Base-by-base conservation (phyloP, 2,113 vertebrate species). In the Anarhynchus alexandrinus region DNA sequence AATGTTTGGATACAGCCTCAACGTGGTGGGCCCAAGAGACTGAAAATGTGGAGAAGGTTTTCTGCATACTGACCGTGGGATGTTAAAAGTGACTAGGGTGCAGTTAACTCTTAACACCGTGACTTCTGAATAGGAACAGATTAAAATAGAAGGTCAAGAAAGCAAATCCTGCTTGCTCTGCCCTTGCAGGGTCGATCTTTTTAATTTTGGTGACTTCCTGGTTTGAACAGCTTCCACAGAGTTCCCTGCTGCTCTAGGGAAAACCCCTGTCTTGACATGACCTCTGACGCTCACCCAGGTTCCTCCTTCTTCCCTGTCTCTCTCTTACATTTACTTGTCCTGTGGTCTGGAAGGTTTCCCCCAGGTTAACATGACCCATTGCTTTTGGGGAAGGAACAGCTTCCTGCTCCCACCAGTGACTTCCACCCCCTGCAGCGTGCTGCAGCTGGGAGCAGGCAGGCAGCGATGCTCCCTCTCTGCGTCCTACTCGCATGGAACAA, bases 331-430 rank as follows among this genome's bases (percentile, higher is more conserved):
- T 52, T 61, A 12, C 49, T 21, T 61, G 17, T 40, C 15, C 20
- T 45, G 14, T 42, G 13, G 6, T 42, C 38, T 88, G 73, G 54
- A 82, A 74, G 51, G 17, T n/a, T 84, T 85, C n/a, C 26, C 17
- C 7, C 40, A 27, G n/a, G 32, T 62, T 40, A 54, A 51, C 29
- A 22, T 0, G 4, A 12, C 40, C 51, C 1, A 0, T 36, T 90
- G 65, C 42, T 76, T 87, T 82, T 64, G 42, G 16, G 36, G 38
- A 82, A 67, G 51, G 52, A 84, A 17, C 3, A 36, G 15, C 57
- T 84, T 73, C 42, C 23, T 0, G 0, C n/a, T 89, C 36, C 30
- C 49, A 52, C 30, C 12, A 6, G 11, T 66, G 45, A 49, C 45
- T 89, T 86, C 59, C 47, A 74, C 11, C 13, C 9, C 30, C 16